These are phyloP conservation scores for Tuberolachnus salignus DNA, from an alignment of 2,888 invertebrate species.

Conservation along the genomic window DNA sequence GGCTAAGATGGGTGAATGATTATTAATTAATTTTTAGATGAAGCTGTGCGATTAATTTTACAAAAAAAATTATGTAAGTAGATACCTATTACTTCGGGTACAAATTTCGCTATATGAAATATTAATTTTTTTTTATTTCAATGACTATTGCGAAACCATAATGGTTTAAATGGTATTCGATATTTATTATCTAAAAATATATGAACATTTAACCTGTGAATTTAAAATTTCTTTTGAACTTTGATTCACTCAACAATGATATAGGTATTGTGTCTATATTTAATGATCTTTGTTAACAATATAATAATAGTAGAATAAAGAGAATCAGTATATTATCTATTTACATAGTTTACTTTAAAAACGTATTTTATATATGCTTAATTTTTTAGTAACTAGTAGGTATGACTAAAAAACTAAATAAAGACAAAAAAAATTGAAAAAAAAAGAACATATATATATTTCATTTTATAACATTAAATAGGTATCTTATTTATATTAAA, in stretches of 20 bases:
- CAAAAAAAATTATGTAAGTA: too few relatives aligned
- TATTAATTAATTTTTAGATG: too few relatives aligned
- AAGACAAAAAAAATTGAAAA: background rate
- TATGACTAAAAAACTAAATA: slow-evolving; percentile 48
- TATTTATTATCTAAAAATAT: too few relatives aligned
- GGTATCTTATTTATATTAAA: slow-evolving; percentile 24
- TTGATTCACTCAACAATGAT: slow-evolving; percentile 1
- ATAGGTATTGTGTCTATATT: slow-evolving; percentile 4
- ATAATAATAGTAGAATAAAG: slow-evolving; percentile 37
- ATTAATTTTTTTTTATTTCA: too few relatives aligned
- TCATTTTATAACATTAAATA: slow-evolving; percentile 48
- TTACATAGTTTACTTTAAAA: slow-evolving; percentile 33
- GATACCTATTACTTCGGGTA: too few relatives aligned
- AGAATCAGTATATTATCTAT: slow-evolving; percentile 37
- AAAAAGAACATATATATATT: slow-evolving; percentile 35
- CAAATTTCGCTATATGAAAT: too few relatives aligned
- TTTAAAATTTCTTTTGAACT: slow-evolving; percentile 5
- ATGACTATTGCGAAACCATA: too few relatives aligned
- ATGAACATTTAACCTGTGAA: too few relatives aligned
- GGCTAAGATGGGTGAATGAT: too few relatives aligned
- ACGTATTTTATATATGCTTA: slow-evolving; percentile 43
- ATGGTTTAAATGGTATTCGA: too few relatives aligned
- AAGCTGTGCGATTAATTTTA: too few relatives aligned
- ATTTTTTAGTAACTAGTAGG: slow-evolving; percentile 42
- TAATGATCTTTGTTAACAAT: slow-evolving; percentile 34